Evolutionary conservation across 92 coral and sea anemone species (phyloP).

Genomic region (Ricordea florida): DNA sequence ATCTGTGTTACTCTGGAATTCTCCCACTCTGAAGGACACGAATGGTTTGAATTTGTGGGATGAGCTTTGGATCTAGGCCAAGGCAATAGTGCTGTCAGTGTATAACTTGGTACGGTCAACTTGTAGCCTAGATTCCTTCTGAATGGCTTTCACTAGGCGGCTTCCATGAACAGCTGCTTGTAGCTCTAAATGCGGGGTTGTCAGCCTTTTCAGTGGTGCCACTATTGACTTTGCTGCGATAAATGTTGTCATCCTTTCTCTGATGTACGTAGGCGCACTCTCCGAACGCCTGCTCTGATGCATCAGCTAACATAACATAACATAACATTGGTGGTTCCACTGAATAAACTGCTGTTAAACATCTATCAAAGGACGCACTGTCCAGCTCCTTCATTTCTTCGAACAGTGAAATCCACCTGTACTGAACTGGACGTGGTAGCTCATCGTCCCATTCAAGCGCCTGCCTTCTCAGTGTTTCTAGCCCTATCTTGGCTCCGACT

Average conservation of each 20-base stretch:
- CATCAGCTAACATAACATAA: slow-evolving; percentile 41
- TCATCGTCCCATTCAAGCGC: slow-evolving; percentile 64
- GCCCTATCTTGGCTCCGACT: slow-evolving; percentile 43
- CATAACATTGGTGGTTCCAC: slow-evolving; percentile 17
- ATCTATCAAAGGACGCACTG: slow-evolving; percentile 25
- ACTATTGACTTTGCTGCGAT: slow-evolving; percentile 56
- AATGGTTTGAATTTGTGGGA: slow-evolving; percentile 49
- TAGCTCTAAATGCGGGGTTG: slow-evolving; percentile 39
- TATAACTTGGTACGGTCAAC: slow-evolving; percentile 18
- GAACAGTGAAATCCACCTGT: slow-evolving; percentile 42
- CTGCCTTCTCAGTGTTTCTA: slow-evolving; percentile 41
- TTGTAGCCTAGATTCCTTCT: slow-evolving; percentile 31
- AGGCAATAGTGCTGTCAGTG: slow-evolving; percentile 55
- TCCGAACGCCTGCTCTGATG: slow-evolving; percentile 51
- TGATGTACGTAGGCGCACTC: slow-evolving; percentile 51
- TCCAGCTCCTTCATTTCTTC: slow-evolving; percentile 42
- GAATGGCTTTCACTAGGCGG: slow-evolving; percentile 29
- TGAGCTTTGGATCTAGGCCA: slow-evolving; percentile 48
- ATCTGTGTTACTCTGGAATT: slow-evolving; percentile 59
- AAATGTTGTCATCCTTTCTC: slow-evolving; percentile 11
- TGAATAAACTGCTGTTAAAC: background rate
- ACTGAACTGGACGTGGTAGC: slow-evolving; percentile 13
- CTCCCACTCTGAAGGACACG: slow-evolving; percentile 58
- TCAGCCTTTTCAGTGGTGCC: slow-evolving; percentile 41
- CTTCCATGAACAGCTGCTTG: slow-evolving; percentile 48